Conservation (phyloP, 92 coral and sea anemone species). For the Epizoanthus scotinus region DNA sequence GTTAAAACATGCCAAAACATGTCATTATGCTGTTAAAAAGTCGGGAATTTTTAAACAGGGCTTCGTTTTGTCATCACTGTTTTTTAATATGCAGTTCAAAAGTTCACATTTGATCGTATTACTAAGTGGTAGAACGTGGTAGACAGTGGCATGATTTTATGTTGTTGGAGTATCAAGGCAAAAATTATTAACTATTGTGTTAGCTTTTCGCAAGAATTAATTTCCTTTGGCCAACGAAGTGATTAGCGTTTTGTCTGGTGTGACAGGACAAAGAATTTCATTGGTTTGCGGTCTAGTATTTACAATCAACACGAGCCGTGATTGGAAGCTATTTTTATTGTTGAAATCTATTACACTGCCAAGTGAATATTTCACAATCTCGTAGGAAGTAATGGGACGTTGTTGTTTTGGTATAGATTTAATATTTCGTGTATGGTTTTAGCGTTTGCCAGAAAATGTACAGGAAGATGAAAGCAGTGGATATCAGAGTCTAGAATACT, state of each 20-base stretch:
- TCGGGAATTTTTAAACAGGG: no score
- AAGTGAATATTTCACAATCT: conserved; percentile 28
- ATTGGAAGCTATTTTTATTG: conserved; percentile 42
- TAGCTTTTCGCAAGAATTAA: conserved; percentile 12
- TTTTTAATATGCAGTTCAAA: no score
- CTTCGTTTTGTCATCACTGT: no score
- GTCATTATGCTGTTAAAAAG: no score
- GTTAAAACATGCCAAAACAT: no score
- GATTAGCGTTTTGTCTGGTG: conserved; percentile 33
- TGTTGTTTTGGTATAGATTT: conserved; percentile 21
- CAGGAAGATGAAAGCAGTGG: background rate
- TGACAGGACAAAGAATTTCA: conserved; percentile 19
- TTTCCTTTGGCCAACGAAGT: conserved; percentile 18
- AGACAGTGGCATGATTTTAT: no score
- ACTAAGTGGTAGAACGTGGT: no score
- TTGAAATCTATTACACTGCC: conserved; percentile 37
- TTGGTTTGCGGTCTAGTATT: conserved; percentile 37
- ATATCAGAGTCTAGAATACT: background rate
- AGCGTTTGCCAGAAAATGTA: background rate
- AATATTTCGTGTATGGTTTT: conserved; percentile 17
- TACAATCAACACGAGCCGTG: conserved; percentile 20
- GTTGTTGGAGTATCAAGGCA: background rate
- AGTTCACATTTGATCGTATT: no score
- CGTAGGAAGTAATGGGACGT: conserved; percentile 24
- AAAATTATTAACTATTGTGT: background rate